These are phyloP conservation scores for Catharus bicknelli DNA, from an alignment of 2,113 vertebrate genomes.

Conservation along the genomic window DNA sequence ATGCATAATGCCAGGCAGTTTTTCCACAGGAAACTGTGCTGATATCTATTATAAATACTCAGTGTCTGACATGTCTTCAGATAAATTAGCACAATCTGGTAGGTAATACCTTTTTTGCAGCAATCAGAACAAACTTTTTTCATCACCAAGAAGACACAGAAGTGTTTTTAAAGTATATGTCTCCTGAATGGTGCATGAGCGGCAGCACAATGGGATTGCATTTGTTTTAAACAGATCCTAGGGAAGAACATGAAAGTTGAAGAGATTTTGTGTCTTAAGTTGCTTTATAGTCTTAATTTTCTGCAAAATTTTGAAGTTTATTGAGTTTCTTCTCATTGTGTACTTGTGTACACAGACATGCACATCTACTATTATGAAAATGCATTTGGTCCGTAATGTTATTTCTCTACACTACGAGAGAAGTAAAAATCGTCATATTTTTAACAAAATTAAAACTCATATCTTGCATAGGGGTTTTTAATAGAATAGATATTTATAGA, in stretches of 20 bases:
- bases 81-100: slow-evolving; percentile 21
- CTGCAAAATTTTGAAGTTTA: background rate
- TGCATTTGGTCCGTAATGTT: background rate
- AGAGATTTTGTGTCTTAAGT: background rate
- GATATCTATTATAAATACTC: slow-evolving; percentile 36
- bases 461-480: background rate
- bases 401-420: background rate
- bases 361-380: background rate
- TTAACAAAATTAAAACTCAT: background rate
- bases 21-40: background rate
- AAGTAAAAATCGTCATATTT: background rate
- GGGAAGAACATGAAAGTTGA: background rate
- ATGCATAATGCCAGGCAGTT: background rate
- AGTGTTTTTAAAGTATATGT: background rate
- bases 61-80: background rate
- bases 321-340: background rate
- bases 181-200: background rate
- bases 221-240: background rate
- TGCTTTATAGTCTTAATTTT: background rate
- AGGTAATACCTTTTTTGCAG: background rate
- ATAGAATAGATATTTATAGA: background rate
- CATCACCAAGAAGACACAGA: background rate
- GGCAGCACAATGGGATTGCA: background rate
- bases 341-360: background rate
- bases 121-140: background rate